Base-by-base conservation (phyloP, 2,113 vertebrate species). In the Misgurnus anguillicaudatus region DNA sequence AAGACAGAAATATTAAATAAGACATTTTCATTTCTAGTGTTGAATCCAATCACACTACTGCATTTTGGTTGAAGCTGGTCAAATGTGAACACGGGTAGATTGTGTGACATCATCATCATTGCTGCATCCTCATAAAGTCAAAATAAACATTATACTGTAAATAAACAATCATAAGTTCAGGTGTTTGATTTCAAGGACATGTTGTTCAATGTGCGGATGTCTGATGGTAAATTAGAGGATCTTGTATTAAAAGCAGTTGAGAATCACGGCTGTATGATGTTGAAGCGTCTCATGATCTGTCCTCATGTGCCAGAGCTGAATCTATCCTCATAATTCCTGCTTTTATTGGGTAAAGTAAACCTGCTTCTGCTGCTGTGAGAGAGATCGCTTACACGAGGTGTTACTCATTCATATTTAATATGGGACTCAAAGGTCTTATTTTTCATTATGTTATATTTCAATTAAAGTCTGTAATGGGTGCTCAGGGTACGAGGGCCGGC, bases 331-430 rank as follows among this genome's bases (percentile, higher is more conserved):
- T 10, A 48, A 10, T 17, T 5, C 41, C 21, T 3, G 4, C 19
- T n/a, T 70, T 53, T 69, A 39, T 47, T 69, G 55, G 62, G 41
- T 65, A 36, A 36, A 0, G 24, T 70, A 70, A 76, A 76, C 9
- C 24, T 36, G 24, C 19, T 42, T 6, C 38, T 9, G 21, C 63
- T 14, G 16, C 63, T 16, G 45, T 57, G 42, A 17, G 24, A 83
- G 48, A 5, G 55, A 65, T 55, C 31, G 31, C 45, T 72, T 80
- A 72, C 78, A 77, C 24, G 48, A 16, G 47, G 53, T 79, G 72
- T 70, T 70, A 84, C 86, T 83, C 38, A 75, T 87, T 48, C 81
- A 85, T 88, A 81, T 86, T 85, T 83, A 80, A 84, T 84, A 80
- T 64, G 78, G 51, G 51, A 14, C 78, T 67, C 72, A 31, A 19